Evolutionary conservation across 2,113 vertebrate species (phyloP).

Genomic region (Embiotoca jacksoni): DNA sequence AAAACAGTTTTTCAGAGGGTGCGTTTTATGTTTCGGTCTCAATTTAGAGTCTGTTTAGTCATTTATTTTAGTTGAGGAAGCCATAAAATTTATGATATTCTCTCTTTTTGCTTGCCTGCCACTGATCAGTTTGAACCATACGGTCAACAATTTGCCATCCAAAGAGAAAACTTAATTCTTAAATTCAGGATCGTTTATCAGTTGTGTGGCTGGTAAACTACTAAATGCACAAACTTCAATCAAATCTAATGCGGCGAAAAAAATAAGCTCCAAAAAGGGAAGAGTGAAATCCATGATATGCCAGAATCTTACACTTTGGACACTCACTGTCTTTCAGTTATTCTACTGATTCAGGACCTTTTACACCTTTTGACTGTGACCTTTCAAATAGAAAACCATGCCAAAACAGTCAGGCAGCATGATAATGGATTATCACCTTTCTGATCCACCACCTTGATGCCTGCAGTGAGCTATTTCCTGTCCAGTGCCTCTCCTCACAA

Average conservation of each 20-base stretch:
- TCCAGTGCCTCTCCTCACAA: neutral
- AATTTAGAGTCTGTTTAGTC: no score
- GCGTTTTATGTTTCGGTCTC: no score
- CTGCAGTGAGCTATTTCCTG: neutral
- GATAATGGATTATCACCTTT: slow-evolving; percentile 32
- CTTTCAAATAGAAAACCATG: slow-evolving; percentile 4
- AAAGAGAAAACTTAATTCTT: neutral
- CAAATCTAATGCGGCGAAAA: neutral
- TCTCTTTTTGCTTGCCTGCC: neutral
- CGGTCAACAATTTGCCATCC: neutral
- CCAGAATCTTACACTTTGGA: neutral
- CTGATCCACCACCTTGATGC: neutral
- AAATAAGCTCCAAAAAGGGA: neutral
- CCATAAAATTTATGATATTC: no score
- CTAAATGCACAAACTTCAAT: neutral
- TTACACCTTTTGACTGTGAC: slow-evolving; percentile 33
- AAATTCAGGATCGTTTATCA: neutral
- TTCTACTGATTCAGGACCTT: slow-evolving; percentile 12
- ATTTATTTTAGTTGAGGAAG: no score
- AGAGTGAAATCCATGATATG: neutral
- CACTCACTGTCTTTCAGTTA: neutral
- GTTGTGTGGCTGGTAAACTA: neutral
- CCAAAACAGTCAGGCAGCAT: neutral
- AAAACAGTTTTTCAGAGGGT: no score
- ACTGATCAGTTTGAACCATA: neutral